Evolutionary conservation across 2,797 vertebrate species (phyloP).

Genomic region (Hippoglossus hippoglossus): DNA sequence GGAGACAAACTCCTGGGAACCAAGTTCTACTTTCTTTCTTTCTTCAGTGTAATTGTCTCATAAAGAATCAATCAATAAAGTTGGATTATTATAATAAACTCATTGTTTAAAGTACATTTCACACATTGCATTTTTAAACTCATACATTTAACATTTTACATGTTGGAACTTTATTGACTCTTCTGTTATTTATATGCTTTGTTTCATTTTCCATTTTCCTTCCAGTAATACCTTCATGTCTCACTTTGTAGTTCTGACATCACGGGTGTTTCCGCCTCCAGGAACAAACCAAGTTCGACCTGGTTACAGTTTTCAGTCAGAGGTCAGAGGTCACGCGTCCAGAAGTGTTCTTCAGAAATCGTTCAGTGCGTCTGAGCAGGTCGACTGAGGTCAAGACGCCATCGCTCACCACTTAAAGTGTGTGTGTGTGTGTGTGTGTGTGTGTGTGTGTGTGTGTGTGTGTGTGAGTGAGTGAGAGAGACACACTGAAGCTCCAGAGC

Average conservation of each 20-base stretch:
- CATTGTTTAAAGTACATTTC: too few species aligned
- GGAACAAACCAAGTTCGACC: slow-evolving; percentile 1
- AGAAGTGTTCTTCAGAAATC: slow-evolving; percentile 52
- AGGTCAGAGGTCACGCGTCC: slow-evolving; percentile 50
- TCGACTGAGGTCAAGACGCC: slow-evolving; percentile 17
- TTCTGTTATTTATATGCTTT: too few species aligned
- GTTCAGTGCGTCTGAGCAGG: slow-evolving; percentile 18
- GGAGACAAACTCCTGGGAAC: too few species aligned
- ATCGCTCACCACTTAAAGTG: slow-evolving; percentile 41
- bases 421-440: slow-evolving; percentile 3
- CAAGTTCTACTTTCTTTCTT: background rate
- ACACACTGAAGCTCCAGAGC: slow-evolving; percentile 11
- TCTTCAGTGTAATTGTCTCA: too few species aligned
- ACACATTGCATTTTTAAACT: too few species aligned
- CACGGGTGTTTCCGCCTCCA: background rate
- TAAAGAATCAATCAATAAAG: too few species aligned
- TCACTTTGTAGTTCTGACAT: too few species aligned
- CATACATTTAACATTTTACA: too few species aligned
- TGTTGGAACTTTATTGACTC: too few species aligned
- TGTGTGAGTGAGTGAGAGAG: background rate
- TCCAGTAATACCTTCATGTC: too few species aligned
- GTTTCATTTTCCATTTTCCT: too few species aligned
- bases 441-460: slow-evolving; percentile 5
- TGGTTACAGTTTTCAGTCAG: background rate
- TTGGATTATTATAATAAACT: too few species aligned